Base-by-base conservation (phyloP, 1,140 invertebrate genomes). In the Macrotrachela quadricornifera region DNA sequence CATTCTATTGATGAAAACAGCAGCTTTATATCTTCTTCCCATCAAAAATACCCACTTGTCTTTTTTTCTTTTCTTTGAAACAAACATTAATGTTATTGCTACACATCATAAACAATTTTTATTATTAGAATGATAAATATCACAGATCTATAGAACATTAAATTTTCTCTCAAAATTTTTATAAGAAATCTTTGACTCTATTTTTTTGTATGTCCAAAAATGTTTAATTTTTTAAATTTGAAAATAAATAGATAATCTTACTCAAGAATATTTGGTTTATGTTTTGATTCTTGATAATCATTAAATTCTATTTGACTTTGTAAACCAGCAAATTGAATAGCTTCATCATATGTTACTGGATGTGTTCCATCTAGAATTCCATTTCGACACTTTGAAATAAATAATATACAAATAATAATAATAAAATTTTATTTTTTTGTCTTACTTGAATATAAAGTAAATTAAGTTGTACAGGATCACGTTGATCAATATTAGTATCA, bases 221-320 rank as follows among this genome's bases (percentile, higher is more conserved):
- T 30, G 21, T 30, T 30, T 30, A 2, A 30, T 30, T 30, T 4
- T 54, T 47, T 4, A 44, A 10, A 43, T 15, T 40, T 10, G n/a
- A 37, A 17, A 18, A 17, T 36, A 44, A 30, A 37, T 41, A 49
- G 17, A 42, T 36, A 42, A 41, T 80, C 84, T 81, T 71, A 95
- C 88, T 96, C 90, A 56, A 96, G 72, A 50, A 88, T 88, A 6
- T 30, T 30, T 30, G 82, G 71, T 60, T 87, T 92, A 64, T 96
- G 90, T 70, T 94, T 95, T 51, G 78, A 77, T 63, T 91, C 85
- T 59, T 83, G 80, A 68, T 90, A 78, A 66, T 94, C 85, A 14
- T 92, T 92, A 70, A 95, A 96, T 71, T 97, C 90, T 59, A 96
- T 91, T 69, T 96, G 91, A 64, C 85, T 90, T 70, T 97, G 92